Evolutionary conservation across 2,797 vertebrate species (phyloP), one percentile per base, ranked within the genome.

Genomic region (Tapera naevia): DNA sequence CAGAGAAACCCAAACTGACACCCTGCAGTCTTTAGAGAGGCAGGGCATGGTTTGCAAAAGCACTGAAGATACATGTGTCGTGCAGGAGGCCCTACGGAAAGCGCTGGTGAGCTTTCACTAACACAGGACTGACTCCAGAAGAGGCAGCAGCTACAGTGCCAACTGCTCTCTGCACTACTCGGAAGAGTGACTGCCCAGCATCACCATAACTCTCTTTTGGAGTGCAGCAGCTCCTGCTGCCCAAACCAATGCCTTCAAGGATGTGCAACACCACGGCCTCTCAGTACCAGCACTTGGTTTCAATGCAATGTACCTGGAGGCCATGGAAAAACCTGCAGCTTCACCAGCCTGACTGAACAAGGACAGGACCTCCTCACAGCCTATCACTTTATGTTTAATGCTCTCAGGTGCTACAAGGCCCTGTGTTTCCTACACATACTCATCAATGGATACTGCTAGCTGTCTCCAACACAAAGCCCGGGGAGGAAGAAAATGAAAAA

Each of bases 61-160:
- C 46, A 25, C 21, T 53, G 58, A 19, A 92, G 70, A 39, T 23
- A 58, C 5, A 2, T 4, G 23, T 16, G 32, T 41, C 0, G 0
- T 39, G 23, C 37, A 70, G 69, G 25, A 88, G 33, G n/a, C n/a
- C 43, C 57, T 71, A 22, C 0, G 2, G 30, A 50, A 64, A 37
- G 43, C 12, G 60, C 48, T 39, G 41, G 30, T 22, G 30, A 89
- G 33, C 46, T 85, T 35, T 51, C 70, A 5, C 18, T 70, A 69
- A 85, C 19, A 58, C 43, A 67, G 22, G 15, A 17, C 24, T n/a
- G 57, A 11, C 24, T 70, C 43, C 56, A 48, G 66, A 57, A 85
- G n/a, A 81, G 46, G 64, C 56, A 76, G 66, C 30, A 65, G 60
- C 56, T 75, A 39, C 56, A 80, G 61, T 32, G 18, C 56, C 3